Percentiles rank a stretch among this genome's conserved stretches.
These are phyloP conservation scores for Solenodon paradoxus DNA, from an alignment of 2,113 vertebrate species.

Conservation along the genomic window DNA sequence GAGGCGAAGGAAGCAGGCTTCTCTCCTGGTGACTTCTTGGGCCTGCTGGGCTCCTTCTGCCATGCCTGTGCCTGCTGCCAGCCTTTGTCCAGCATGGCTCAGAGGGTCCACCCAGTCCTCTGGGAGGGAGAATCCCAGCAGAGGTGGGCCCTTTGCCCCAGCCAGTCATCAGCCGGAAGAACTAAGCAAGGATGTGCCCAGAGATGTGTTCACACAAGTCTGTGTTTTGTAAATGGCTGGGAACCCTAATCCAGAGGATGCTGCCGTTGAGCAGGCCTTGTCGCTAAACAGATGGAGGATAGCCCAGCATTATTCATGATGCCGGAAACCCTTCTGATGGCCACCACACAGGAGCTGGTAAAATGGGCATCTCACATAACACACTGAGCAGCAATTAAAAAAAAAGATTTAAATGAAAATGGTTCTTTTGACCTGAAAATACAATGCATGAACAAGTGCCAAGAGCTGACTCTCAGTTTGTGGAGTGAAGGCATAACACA, in stretches of 20 bases:
- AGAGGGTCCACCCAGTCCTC: too few species aligned
- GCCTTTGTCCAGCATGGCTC: too few species aligned
- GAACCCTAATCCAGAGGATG: background rate
- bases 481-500: too few species aligned
- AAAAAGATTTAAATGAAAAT: background rate
- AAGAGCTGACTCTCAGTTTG: fast-evolving
- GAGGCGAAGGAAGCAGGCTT: background rate
- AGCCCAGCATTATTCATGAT: background rate
- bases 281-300: background rate
- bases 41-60: background rate
- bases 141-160: background rate
- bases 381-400: background rate
- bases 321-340: background rate
- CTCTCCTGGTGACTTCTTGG: background rate
- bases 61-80: background rate
- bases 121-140: background rate
- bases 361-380: background rate
- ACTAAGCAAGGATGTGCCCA: background rate
- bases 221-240: background rate
- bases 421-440: background rate
- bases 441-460: background rate
- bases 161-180: background rate
- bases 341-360: background rate
- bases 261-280: background rate
- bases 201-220: conserved; percentile 8